Evolutionary conservation across 35 echinoderm and acorn worm genomes (phyloP).

Genomic region (Hemicentrotus pulcherrimus): DNA sequence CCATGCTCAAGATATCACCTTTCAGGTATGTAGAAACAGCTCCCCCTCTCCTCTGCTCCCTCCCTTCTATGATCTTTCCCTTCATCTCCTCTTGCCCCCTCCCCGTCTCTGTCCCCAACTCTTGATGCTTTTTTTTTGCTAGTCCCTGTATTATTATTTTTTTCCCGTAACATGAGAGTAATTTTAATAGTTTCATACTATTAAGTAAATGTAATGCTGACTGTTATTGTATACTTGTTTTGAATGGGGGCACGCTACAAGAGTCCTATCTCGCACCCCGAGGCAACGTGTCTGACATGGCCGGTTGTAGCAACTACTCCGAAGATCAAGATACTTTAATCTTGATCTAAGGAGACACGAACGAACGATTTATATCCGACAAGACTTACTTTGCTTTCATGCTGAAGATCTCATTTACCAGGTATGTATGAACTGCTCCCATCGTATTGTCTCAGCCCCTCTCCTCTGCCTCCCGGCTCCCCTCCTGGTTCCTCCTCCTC

Average conservation of each 20-base stretch:
- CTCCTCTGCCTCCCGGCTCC: background rate
- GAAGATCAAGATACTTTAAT: too few relatives aligned
- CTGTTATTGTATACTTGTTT: too few relatives aligned
- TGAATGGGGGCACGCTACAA: too few relatives aligned
- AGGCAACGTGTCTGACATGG: too few relatives aligned
- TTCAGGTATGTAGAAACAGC: conserved; percentile 64
- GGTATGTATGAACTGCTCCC: conserved; percentile 47
- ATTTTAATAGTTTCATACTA: too few relatives aligned
- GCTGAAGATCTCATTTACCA: conserved; percentile 89
- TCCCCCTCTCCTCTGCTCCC: background rate
- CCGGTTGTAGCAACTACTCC: too few relatives aligned
- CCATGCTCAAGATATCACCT: conserved; percentile 93
- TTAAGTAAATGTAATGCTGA: too few relatives aligned
- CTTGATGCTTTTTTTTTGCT: background rate
- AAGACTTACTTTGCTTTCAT: conserved; percentile 90
- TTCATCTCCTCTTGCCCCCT: background rate
- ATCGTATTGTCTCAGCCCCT: background rate
- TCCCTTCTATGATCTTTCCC: background rate
- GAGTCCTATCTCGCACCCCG: too few relatives aligned
- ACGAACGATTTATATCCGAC: conserved; percentile 93
- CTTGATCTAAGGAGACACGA: too few relatives aligned
- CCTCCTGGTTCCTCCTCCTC: background rate
- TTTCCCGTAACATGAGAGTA: too few relatives aligned
- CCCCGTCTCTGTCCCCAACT: background rate
- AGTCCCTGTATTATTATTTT: conserved; percentile 92